These are phyloP conservation scores for Cheilosia scutellata DNA, from an alignment of 2,888 invertebrate species.

Conservation along the genomic window DNA sequence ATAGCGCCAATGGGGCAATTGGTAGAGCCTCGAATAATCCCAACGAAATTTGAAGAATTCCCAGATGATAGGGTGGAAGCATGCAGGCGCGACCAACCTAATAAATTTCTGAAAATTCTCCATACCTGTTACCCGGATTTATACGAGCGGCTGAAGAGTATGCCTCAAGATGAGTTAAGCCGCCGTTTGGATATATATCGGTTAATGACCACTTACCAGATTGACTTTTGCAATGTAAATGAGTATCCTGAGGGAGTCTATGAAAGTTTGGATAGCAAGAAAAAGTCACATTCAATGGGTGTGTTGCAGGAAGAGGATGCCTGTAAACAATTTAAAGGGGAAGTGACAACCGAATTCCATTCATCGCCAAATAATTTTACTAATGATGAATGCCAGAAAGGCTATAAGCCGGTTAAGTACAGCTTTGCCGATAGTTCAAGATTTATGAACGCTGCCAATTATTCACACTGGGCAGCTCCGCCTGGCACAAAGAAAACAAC, in stretches of 20 bases:
- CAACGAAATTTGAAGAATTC: slow-evolving; percentile 78
- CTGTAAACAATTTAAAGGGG: slow-evolving; percentile 80
- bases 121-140: slow-evolving; percentile 85
- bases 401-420: slow-evolving; percentile 81
- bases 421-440: slow-evolving; percentile 79
- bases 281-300: slow-evolving; percentile 77
- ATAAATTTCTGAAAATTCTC: slow-evolving; percentile 82
- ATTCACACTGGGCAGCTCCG: slow-evolving; percentile 80
- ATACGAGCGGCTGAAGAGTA: slow-evolving; percentile 85
- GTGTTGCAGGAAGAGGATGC: slow-evolving; percentile 77
- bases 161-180: slow-evolving; percentile 85
- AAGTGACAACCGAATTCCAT: slow-evolving; percentile 79
- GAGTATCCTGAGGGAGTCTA: slow-evolving; percentile 82
- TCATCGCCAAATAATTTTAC: slow-evolving; percentile 72
- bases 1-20: slow-evolving; percentile 82
- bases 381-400: slow-evolving; percentile 78
- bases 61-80: slow-evolving; percentile 61
- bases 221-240: slow-evolving; percentile 84
- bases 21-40: slow-evolving; percentile 81
- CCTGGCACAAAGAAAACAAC: slow-evolving; percentile 78
- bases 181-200: slow-evolving; percentile 85
- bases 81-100: slow-evolving; percentile 81
- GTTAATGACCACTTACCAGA: slow-evolving; percentile 86
- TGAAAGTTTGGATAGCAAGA: slow-evolving; percentile 79
- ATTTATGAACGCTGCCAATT: slow-evolving; percentile 79